phyloP scores from a whole-genome alignment of 2,797 vertebrate genomes.

The Jordanella pulchra region DNA sequence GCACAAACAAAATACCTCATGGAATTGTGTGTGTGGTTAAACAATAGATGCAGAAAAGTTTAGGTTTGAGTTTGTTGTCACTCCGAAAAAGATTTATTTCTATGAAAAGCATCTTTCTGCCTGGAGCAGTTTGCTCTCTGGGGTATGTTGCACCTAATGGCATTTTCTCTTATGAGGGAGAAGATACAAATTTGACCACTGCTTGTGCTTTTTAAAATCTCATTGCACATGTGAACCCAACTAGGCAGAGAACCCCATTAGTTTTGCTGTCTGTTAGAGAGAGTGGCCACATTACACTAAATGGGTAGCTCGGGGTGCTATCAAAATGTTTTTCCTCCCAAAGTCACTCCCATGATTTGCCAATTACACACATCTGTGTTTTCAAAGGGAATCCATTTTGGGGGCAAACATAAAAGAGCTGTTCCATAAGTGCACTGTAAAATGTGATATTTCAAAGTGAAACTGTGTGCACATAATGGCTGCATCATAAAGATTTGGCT shows the following conservation, averaged over 20 bases:
- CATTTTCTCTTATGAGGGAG: conserved; percentile 15
- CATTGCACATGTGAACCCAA: conserved; percentile 52
- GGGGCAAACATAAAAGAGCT: conserved; percentile 65
- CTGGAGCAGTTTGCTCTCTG: conserved; percentile 29
- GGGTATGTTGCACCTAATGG: conserved; percentile 13
- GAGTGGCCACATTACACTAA: conserved; percentile 60
- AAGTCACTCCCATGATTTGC: conserved; percentile 71
- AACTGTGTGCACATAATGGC: conserved; percentile 66
- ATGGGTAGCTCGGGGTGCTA: conserved; percentile 59
- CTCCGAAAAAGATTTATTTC: conserved; percentile 10
- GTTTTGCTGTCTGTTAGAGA: conserved; percentile 63
- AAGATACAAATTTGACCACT: conserved; percentile 19
- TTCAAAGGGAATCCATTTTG: conserved; percentile 71
- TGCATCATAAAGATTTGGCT: conserved; percentile 61
- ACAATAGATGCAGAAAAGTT: conserved; percentile 15
- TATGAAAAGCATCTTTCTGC: conserved; percentile 16
- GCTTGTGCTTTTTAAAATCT: conserved; percentile 26
- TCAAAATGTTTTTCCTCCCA: conserved; percentile 68
- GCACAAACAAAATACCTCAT: conserved; percentile 16
- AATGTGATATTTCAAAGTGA: conserved; percentile 70
- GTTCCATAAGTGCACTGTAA: conserved; percentile 70
- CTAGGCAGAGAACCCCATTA: conserved; percentile 55
- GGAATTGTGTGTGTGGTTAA: conserved; percentile 25
- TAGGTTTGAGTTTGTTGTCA: conserved; percentile 13
- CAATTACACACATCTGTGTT: conserved; percentile 76